A percentile compares a stretch with the other conserved stretches of the same genome.
Evolutionary conservation across 2,113 vertebrate species (phyloP).

Genomic region (Eclectus roratus): DNA sequence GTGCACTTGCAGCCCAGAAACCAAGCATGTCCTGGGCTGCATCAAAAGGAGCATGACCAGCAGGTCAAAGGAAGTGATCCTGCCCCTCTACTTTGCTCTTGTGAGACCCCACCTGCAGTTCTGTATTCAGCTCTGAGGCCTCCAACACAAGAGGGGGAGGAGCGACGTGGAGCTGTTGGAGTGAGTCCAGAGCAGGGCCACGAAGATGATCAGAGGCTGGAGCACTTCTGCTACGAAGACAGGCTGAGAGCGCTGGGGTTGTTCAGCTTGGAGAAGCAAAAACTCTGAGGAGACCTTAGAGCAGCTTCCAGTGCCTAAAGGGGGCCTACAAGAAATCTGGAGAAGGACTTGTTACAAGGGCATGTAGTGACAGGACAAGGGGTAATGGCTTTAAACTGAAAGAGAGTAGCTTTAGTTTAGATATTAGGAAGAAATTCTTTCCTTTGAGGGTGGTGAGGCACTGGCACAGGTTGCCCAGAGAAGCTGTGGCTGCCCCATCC

Average conservation of each 20-base stretch:
- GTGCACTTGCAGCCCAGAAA: neutral
- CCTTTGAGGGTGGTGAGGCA: neutral
- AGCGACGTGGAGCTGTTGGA: neutral
- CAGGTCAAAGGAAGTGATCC: neutral
- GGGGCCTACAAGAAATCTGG: neutral
- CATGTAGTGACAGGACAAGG: neutral
- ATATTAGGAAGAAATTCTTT: neutral
- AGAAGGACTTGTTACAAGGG: neutral
- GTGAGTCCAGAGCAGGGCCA: neutral
- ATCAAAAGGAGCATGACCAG: neutral
- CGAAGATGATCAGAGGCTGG: neutral
- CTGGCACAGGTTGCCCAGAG: too few species aligned
- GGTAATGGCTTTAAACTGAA: neutral
- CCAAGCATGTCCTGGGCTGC: neutral
- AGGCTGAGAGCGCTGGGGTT: neutral
- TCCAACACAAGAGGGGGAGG: neutral
- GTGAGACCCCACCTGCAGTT: neutral
- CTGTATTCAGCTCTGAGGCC: neutral
- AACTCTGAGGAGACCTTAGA: neutral
- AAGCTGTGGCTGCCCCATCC: too few species aligned
- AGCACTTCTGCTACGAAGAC: neutral
- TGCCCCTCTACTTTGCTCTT: neutral
- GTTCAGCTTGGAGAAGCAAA: neutral
- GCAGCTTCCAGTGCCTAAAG: neutral
- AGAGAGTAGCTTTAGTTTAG: neutral